Base-by-base conservation (phyloP, 2,113 vertebrate species). In the Centropus unirufus region DNA sequence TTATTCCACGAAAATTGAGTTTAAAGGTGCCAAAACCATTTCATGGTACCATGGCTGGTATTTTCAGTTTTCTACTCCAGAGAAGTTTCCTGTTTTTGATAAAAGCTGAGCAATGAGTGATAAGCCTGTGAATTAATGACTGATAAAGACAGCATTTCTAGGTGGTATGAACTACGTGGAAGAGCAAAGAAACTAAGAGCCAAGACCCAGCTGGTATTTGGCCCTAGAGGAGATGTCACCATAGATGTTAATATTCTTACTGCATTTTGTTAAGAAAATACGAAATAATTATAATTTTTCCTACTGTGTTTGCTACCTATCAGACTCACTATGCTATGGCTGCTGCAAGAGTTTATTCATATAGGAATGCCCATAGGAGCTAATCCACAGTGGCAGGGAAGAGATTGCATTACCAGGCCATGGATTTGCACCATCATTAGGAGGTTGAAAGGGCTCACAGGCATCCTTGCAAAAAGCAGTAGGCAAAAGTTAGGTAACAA, bases 341-440 rank as follows among this genome's bases (percentile, higher is more conserved):
- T 81, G 47, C 77, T 54, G 22, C 36, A 58, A 40, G 47, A 21
- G 21, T n/a, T 67, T 57, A 27, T 70, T 93, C 42, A 15, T 67
- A 47, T 7, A 40, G 36, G 47, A 22, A 11, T 49, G 21, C 47
- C 20, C 47, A 22, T 49, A 22, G 19, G 18, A 67, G 19, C 8
- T 73, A 67, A 47, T 27, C 8, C 16, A 40, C 20, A 58, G 20
- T 5, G 12, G 13, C 52, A 20, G 47, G 68, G 42, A n/a, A 88
- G 44, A 15, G 32, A 30, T 42, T n/a, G 19, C 2, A 1, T 52
- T 76, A 40, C 7, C 39, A 54, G 0, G 2, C 14, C 47, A 49
- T 0, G 5, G 44, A 30, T 63, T 73, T 54, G 3, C 74, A 49
- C 39, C 34, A 34, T 64, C 39, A 2, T 54, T 32, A 69, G 22